Evolutionary conservation across 2,113 vertebrate genomes (phyloP).

Genomic region (Nycticorax nycticorax): DNA sequence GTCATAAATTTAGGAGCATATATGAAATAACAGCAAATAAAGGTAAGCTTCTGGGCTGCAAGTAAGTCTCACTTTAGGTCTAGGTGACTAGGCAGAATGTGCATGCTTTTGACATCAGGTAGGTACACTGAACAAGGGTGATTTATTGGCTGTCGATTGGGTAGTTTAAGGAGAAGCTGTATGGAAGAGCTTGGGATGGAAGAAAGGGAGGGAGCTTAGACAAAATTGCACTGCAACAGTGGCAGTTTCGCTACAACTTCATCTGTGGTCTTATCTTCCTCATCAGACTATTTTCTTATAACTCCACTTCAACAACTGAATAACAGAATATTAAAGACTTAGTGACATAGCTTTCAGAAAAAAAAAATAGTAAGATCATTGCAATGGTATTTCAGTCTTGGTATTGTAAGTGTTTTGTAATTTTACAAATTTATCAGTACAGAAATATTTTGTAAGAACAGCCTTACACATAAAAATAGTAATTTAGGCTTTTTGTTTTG

Average conservation of each 20-base stretch:
- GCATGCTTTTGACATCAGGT: background rate
- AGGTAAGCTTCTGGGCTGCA: rapidly evolving
- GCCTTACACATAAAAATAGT: background rate
- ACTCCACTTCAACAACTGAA: background rate
- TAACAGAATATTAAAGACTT: background rate
- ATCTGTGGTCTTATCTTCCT: background rate
- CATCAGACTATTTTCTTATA: background rate
- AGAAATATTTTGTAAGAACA: background rate
- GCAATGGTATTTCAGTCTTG: background rate
- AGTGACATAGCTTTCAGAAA: background rate
- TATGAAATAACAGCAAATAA: background rate
- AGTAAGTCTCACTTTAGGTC: background rate
- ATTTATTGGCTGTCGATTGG: background rate
- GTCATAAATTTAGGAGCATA: background rate
- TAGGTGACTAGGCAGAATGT: background rate
- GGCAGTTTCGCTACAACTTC: background rate
- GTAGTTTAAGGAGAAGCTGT: background rate
- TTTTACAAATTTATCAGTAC: background rate
- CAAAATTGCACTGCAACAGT: background rate
- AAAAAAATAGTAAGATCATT: background rate
- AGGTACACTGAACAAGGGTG: background rate
- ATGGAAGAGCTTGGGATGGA: background rate
- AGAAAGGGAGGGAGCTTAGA: background rate
- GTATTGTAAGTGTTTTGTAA: background rate
- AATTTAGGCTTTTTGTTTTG: background rate